These are phyloP conservation scores for Xestobium rufovillosum DNA, from an alignment of 2,888 invertebrate genomes.

Conservation along the genomic window DNA sequence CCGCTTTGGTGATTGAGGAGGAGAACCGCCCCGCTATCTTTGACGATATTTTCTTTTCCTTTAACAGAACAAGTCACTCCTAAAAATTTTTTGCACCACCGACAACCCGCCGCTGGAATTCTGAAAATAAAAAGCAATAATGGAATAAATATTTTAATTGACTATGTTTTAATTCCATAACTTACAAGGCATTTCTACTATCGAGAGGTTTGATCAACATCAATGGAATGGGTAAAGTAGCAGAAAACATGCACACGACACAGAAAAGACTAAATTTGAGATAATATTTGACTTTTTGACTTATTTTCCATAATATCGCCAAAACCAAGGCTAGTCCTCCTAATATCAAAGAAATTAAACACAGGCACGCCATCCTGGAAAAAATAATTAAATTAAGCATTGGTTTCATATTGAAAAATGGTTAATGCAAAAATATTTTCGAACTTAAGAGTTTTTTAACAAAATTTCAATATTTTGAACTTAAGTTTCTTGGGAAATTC, in stretches of 20 bases:
- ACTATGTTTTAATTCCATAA: conserved; percentile 4
- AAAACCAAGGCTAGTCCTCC: conserved; percentile 18
- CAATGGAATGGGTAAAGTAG: conserved; percentile 62
- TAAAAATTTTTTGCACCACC: conserved; percentile 45
- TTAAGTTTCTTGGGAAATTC: too few species aligned
- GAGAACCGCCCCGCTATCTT: conserved; percentile 68
- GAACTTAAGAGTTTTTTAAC: too few species aligned
- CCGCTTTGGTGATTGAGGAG: conserved; percentile 86
- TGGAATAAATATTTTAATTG: conserved; percentile 6
- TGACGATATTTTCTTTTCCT: conserved; percentile 67
- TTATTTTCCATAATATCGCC: conserved; percentile 45
- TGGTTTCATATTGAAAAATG: too few species aligned
- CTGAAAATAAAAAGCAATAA: conserved; percentile 40
- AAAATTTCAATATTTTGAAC: too few species aligned
- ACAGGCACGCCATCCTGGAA: too few species aligned
- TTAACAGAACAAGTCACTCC: conserved; percentile 56
- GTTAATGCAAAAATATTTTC: too few species aligned
- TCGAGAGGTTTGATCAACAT: conserved; percentile 67
- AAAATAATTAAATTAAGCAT: too few species aligned
- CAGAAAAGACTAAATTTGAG: conserved; percentile 62
- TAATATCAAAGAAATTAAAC: too few species aligned
- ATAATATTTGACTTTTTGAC: conserved; percentile 61
- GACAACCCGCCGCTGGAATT: conserved; percentile 59
- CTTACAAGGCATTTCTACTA: conserved; percentile 75
- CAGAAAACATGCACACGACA: conserved; percentile 51